These are phyloP conservation scores for Sebastes fasciatus DNA, from an alignment of 2,113 vertebrate species.

Conservation along the genomic window DNA sequence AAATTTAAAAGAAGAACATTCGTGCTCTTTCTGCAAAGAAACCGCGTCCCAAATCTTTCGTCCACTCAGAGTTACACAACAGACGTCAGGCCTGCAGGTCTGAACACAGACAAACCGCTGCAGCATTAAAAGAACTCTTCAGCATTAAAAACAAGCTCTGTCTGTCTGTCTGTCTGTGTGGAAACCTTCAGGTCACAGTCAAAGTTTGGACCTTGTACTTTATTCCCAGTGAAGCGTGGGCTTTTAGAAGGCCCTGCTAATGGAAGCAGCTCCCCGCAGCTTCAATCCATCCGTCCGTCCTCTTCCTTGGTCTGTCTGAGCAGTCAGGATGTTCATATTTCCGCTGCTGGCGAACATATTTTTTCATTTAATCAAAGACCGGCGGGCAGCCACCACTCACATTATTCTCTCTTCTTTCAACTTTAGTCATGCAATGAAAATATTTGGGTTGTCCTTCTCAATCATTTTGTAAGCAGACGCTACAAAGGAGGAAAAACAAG, in stretches of 20 bases:
- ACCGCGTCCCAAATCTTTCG: neutral
- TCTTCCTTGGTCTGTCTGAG: neutral
- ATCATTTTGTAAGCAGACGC: neutral
- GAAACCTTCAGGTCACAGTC: slow-evolving; percentile 33
- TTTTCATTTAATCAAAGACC: neutral
- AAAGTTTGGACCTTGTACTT: slow-evolving; percentile 20
- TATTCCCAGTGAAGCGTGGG: slow-evolving; percentile 37
- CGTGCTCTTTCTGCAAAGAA: neutral
- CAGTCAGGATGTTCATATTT: slow-evolving; percentile 11
- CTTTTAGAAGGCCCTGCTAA: slow-evolving; percentile 47
- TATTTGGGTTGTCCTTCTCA: neutral
- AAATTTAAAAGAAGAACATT: neutral
- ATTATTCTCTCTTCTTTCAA: neutral
- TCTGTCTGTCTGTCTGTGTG: neutral
- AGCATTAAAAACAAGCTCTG: neutral
- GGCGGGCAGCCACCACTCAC: neutral
- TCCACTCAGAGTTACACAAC: slow-evolving; percentile 9
- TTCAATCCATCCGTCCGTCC: neutral
- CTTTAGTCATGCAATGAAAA: neutral
- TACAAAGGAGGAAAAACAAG: no score
- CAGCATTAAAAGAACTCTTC: neutral
- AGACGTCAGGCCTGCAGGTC: slow-evolving; percentile 5
- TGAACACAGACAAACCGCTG: neutral
- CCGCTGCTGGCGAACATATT: neutral
- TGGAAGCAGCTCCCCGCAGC: slow-evolving; percentile 36